phyloP scores from a whole-genome alignment of 2,797 vertebrate species.

The Cryptoprocta ferox region DNA sequence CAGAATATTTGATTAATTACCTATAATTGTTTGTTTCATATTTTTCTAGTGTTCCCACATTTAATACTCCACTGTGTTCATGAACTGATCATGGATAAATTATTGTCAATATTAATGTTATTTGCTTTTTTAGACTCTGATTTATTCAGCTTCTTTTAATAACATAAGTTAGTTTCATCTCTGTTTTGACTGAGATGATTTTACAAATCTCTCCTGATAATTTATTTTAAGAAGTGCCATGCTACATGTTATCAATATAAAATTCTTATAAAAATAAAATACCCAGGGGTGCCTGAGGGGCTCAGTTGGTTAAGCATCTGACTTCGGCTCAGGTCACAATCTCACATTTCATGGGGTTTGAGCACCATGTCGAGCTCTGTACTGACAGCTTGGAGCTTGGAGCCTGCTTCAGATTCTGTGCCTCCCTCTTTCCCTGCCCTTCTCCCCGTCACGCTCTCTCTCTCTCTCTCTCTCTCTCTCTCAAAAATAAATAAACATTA shows the following conservation, averaged over 20 bases:
- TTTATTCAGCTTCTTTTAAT: neutral
- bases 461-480: too few relatives aligned
- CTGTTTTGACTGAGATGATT: constrained; percentile 52
- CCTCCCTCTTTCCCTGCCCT: too few relatives aligned
- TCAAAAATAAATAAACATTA: too few relatives aligned
- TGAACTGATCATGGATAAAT: constrained; percentile 28
- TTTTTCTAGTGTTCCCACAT: neutral
- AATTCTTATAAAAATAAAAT: constrained; percentile 56
- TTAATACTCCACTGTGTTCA: neutral
- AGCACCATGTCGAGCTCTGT: too few relatives aligned
- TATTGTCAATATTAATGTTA: neutral
- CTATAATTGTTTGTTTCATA: neutral
- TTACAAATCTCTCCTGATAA: constrained; percentile 47
- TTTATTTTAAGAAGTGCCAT: constrained; percentile 48
- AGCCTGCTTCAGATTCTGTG: too few relatives aligned
- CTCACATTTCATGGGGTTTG: too few relatives aligned
- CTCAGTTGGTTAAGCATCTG: too few relatives aligned
- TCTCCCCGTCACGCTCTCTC: too few relatives aligned
- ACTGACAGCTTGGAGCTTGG: too few relatives aligned
- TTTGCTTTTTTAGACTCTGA: neutral
- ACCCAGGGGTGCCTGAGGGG: neutral
- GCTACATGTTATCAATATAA: constrained; percentile 63
- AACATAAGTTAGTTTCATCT: neutral
- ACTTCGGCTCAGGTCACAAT: too few relatives aligned
- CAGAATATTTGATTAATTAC: constrained; percentile 28